Conservation (phyloP, 2,113 vertebrate genomes). For the Tamias sibiricus region DNA sequence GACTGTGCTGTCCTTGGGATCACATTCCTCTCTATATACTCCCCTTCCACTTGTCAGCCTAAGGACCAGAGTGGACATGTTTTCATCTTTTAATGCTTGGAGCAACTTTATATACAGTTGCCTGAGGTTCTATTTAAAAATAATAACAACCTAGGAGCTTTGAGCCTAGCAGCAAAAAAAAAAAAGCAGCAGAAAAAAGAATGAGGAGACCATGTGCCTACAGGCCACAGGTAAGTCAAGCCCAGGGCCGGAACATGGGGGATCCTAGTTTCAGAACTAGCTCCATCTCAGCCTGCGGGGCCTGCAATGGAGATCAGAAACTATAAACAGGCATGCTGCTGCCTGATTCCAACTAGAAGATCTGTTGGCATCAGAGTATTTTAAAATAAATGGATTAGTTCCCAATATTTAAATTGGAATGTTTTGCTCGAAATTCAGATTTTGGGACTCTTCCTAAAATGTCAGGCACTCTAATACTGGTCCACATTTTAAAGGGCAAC, state of each 20-base stretch:
- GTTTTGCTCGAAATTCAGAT: background rate
- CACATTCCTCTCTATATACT: background rate
- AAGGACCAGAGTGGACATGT: background rate
- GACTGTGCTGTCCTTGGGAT: background rate
- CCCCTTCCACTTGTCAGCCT: background rate
- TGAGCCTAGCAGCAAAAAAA: background rate
- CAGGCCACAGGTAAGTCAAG: background rate
- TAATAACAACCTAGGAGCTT: no score
- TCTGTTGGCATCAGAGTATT: background rate
- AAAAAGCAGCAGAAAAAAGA: background rate
- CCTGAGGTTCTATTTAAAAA: background rate
- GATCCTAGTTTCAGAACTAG: no score
- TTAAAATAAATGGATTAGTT: background rate
- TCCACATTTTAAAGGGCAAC: background rate
- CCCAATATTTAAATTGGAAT: slow-evolving; percentile 1
- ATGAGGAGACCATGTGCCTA: background rate
- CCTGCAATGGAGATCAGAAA: background rate
- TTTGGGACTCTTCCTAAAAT: background rate
- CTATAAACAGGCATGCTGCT: background rate
- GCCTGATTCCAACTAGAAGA: background rate
- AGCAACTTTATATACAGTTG: background rate
- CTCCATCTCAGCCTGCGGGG: background rate
- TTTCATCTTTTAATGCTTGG: background rate
- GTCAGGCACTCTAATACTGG: background rate
- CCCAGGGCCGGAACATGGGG: background rate